Evolutionary conservation across 2,888 invertebrate genomes (phyloP), one percentile per base, ranked within the genome.

Genomic region (Scaptomyza cyrtandrae): DNA sequence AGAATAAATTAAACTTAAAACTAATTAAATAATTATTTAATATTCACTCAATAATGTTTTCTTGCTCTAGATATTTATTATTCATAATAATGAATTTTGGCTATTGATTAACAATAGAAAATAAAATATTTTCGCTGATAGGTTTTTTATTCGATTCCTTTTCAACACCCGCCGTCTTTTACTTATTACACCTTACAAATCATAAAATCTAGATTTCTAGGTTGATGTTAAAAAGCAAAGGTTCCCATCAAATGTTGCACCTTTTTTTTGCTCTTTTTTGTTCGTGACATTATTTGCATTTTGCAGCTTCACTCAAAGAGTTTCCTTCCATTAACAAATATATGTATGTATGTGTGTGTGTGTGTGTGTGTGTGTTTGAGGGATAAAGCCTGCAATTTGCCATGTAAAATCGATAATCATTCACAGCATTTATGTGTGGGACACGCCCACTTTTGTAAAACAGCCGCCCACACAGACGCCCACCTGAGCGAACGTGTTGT

Each of bases 371-470:
- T 24, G 3, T 2, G 24, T 24, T 4, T 11, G 29, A 7, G 5
- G 39, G 39, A 43, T 44, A 9, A 48, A 48, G 59, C 39, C 61
- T 44, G 66, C 69, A 82, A 88, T 88, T 83, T 83, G 87, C 50
- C 87, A 83, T 88, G 78, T 83, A 88, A 83, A 83, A 83, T 83
- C 83, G 83, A 88, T 83, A 88, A 83, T 83, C 88, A 86, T 88
- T 83, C 75, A 84, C 83, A 83, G 75, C 78, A 84, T 77, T 88
- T 80, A 41, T 76, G 80, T 82, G 80, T 73, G 57, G 37, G 64
- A 37, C 67, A 68, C 79, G 77, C 79, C 80, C 76, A 41, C 16
- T 16, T 41, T 41, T 35, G 33, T 0, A 14, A 19, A 35, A 31
- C 14, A 10, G 50, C 50, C 50, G 24, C 59, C 60, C 62, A 44